Evolutionary conservation across 2,797 vertebrate species (phyloP).

Genomic region (Melanotaenia trifasciata): DNA sequence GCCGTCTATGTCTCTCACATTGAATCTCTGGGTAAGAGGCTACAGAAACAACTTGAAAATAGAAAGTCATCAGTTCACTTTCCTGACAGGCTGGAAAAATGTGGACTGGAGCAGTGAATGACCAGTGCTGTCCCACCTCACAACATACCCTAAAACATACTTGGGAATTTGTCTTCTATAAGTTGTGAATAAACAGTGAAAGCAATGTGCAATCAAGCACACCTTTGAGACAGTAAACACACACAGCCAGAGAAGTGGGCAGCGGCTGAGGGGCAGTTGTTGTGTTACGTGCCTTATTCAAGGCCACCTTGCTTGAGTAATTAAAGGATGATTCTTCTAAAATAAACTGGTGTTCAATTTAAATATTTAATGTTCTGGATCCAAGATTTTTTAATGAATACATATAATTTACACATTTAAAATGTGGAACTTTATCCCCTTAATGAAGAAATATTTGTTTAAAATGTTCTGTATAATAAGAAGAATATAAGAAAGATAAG

Average conservation of each 20-base stretch:
- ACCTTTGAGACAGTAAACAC: background rate
- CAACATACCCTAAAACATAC: background rate
- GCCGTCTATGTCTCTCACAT: conserved; percentile 41
- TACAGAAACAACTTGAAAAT: background rate
- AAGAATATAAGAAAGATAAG: too few species aligned
- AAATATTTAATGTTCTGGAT: conserved; percentile 28
- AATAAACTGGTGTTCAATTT: conserved; percentile 7
- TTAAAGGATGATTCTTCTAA: background rate
- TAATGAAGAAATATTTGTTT: background rate
- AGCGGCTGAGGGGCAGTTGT: background rate
- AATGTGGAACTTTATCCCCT: background rate
- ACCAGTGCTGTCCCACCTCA: background rate
- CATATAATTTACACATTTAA: background rate
- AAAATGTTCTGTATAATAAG: too few species aligned
- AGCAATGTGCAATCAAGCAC: background rate
- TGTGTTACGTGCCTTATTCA: background rate
- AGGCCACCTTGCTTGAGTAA: background rate
- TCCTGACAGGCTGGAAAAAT: background rate
- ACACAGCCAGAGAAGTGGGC: background rate
- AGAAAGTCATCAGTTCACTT: background rate
- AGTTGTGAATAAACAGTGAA: background rate
- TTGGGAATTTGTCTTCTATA: background rate
- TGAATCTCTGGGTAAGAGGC: conserved; percentile 10
- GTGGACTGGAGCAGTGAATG: background rate
- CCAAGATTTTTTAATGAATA: background rate